Percentiles rank a stretch among this genome's conserved stretches.
phyloP scores from a whole-genome alignment of 1,140 invertebrate species.

The Portunus trituberculatus region DNA sequence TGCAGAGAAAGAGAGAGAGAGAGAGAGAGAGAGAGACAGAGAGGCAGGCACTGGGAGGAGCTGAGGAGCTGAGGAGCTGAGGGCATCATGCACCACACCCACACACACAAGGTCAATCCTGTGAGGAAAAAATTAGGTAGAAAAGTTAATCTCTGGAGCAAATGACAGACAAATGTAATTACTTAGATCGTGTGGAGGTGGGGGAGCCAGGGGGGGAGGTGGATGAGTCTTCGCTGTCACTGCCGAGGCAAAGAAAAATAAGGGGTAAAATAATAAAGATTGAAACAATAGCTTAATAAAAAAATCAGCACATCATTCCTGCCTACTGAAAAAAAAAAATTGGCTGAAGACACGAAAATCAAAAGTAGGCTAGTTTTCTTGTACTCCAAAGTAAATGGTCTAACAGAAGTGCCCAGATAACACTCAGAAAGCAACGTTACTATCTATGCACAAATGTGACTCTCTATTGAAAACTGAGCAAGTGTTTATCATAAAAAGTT shows the following conservation, averaged over 20 bases:
- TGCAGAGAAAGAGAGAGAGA: not conserved
- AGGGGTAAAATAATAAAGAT: not conserved
- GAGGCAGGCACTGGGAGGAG: not conserved
- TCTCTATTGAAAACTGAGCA: not conserved
- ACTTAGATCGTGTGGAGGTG: constrained; percentile 73
- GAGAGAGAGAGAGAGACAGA: not conserved
- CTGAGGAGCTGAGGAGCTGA: not conserved
- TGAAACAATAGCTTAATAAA: no score
- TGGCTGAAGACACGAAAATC: no score
- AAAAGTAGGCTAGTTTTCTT: no score
- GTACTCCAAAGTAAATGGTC: no score
- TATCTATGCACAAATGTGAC: not conserved
- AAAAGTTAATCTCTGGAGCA: constrained; percentile 30
- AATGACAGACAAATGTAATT: constrained; percentile 55
- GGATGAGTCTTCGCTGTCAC: constrained; percentile 74
- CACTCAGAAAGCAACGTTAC: not conserved
- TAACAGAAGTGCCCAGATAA: no score
- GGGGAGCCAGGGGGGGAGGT: constrained; percentile 68
- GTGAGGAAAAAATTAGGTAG: not conserved
- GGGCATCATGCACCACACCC: not conserved
- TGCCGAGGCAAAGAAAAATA: constrained; percentile 70
- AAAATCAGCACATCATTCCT: not conserved
- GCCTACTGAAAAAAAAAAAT: not conserved
- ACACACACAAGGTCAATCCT: not conserved
- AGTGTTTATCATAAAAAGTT: not conserved